phyloP scores from a whole-genome alignment of 2,113 vertebrate genomes.

The Oreochromis niloticus region DNA sequence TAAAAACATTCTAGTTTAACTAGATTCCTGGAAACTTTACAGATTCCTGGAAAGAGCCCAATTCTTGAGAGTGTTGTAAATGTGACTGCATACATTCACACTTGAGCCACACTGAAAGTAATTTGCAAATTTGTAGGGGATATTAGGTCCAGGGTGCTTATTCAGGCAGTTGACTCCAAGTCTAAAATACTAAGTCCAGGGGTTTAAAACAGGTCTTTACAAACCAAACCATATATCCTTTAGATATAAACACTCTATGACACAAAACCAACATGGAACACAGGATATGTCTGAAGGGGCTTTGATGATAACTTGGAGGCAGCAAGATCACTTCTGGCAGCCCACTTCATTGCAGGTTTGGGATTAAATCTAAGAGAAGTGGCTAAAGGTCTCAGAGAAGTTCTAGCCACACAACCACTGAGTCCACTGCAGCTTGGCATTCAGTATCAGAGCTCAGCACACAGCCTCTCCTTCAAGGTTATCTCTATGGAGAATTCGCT shows the following conservation, averaged over 20 bases:
- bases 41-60: background rate
- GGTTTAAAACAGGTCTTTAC: background rate
- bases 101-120: background rate
- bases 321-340: background rate
- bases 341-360: conserved; percentile 1
- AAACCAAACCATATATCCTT: background rate
- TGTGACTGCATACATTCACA: background rate
- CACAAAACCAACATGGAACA: background rate
- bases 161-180: background rate
- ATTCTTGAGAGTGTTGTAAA: background rate
- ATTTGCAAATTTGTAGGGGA: background rate
- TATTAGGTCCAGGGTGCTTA: background rate
- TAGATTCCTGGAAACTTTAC: too few relatives aligned
- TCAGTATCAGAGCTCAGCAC: conserved; percentile 49
- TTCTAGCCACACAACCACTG: conserved; percentile 2
- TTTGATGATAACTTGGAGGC: background rate
- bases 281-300: background rate
- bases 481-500: conserved; percentile 63
- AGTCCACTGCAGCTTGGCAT: conserved; percentile 34
- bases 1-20: background rate
- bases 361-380: conserved; percentile 34
- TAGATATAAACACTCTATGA: background rate
- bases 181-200: background rate
- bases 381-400: conserved; percentile 40
- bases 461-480: conserved; percentile 61